Base-by-base conservation (phyloP, 2,888 invertebrate species). In the Drosophila prolongata region DNA sequence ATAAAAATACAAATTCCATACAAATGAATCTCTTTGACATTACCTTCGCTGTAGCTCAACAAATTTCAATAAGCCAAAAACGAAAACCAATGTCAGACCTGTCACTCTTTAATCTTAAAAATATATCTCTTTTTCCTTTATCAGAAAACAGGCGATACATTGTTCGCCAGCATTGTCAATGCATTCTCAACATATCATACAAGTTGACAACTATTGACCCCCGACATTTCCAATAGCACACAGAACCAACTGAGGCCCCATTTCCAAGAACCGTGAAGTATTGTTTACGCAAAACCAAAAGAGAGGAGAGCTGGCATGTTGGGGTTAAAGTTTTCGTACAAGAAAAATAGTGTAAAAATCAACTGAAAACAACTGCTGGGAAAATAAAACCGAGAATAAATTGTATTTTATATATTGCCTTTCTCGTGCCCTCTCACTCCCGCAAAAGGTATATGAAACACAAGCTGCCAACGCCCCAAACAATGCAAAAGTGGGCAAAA, bases 221-320 rank as follows among this genome's bases (percentile, higher is more conserved):
- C 49, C 69, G 66, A 54, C 70, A 77, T 65, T 66, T 75, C 49
- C 58, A 50, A 54, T 55, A 44, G 57, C 44, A 52, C 30, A 53
- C 38, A 38, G 11, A 66, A 44, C 50, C 16, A 44, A 16, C 53
- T 42, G 43, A 49, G 9, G 6, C 5, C 8, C 43, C 16, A 42
- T 14, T 14, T 66, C 42, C 54, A 53, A 64, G 54, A 78, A 49
- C 83, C 85, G 79, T 87, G 75, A 75, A 74, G 70, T 68, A 72
- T 81, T 85, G 68, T 69, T 78, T 84, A 75, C 72, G 58, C 57
- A 87, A 69, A 68, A 38, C 10, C 35, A 10, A 46, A 37, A 2
- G 6, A 19, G 14, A 19, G 19, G 19, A 50, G 4, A 4, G 30
- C 9, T 4, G 2, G 14, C 10, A 8, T 9, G 46, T 13, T 34